Evolutionary conservation across 2,888 invertebrate species (phyloP).

Genomic region (Peribatodes rhomboidaria): DNA sequence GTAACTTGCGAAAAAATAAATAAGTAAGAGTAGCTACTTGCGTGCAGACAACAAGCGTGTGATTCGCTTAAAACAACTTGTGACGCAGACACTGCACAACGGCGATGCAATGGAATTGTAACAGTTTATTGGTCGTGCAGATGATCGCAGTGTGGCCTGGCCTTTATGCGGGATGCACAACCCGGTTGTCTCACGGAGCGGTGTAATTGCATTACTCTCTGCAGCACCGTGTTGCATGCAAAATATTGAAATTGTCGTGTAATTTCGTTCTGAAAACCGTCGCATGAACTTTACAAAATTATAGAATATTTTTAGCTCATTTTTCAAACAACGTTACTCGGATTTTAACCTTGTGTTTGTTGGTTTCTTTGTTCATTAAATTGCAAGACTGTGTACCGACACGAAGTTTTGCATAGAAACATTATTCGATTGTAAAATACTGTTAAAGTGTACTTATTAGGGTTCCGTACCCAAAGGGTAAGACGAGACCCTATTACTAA

Average conservation of each 20-base stretch:
- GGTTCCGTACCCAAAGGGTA: too few relatives aligned
- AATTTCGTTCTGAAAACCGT: constrained; percentile 56
- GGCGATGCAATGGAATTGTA: background rate
- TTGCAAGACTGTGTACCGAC: too few relatives aligned
- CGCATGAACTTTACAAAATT: constrained; percentile 49
- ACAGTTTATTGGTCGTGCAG: background rate
- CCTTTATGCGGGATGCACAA: constrained; percentile 48
- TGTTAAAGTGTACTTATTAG: too few relatives aligned
- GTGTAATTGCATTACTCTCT: constrained; percentile 62
- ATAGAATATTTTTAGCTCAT: background rate
- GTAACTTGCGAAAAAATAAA: background rate
- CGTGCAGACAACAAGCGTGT: too few relatives aligned
- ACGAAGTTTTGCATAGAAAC: too few relatives aligned
- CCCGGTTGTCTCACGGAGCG: constrained; percentile 48
- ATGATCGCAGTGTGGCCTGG: constrained; percentile 11
- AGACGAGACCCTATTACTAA: too few relatives aligned
- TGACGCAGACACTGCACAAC: too few relatives aligned
- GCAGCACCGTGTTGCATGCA: constrained; percentile 59
- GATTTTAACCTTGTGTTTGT: constrained; percentile 37
- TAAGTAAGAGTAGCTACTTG: background rate
- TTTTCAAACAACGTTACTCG: background rate
- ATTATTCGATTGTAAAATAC: too few relatives aligned
- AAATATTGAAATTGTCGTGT: constrained; percentile 62
- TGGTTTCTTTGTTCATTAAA: too few relatives aligned
- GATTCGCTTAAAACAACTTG: too few relatives aligned